These are phyloP conservation scores for Melanchra persicariae DNA, from an alignment of 2,888 invertebrate genomes.

Conservation along the genomic window DNA sequence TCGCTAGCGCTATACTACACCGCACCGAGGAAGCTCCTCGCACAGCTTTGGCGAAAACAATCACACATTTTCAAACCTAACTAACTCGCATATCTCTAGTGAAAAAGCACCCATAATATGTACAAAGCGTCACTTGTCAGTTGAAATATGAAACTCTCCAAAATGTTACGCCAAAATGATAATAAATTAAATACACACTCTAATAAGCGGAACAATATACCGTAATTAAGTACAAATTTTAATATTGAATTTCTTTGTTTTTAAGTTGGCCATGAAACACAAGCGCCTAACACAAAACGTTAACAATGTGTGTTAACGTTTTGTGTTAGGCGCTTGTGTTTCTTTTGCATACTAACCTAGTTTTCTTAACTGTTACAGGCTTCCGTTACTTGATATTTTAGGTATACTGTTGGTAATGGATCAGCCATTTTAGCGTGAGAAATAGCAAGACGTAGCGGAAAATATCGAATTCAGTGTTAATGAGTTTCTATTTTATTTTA, in stretches of 20 bases:
- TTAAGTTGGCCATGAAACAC: no score
- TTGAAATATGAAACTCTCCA: slow-evolving; percentile 1
- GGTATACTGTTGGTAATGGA: slow-evolving; percentile 21
- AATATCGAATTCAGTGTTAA: slow-evolving; percentile 1
- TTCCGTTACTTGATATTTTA: slow-evolving; percentile 54
- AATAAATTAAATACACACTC: not conserved
- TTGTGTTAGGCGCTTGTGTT: slow-evolving; percentile 3
- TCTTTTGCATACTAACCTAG: slow-evolving; percentile 47
- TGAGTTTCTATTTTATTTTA: not conserved
- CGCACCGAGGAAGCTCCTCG: not conserved
- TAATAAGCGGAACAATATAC: not conserved
- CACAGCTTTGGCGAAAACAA: not conserved
- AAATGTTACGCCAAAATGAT: not conserved
- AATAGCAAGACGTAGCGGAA: slow-evolving; percentile 11
- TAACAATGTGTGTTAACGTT: slow-evolving; percentile 12
- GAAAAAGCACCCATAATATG: not conserved
- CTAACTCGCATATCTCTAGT: no score
- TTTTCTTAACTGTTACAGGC: slow-evolving; percentile 36
- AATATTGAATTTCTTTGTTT: slow-evolving; percentile 14
- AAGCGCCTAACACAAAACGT: no score
- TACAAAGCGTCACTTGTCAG: not conserved
- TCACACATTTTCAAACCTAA: not conserved
- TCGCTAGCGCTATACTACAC: not conserved
- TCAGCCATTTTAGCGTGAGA: slow-evolving; percentile 17
- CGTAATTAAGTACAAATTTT: not conserved